phyloP scores from a whole-genome alignment of 2,888 invertebrate genomes.

The Amphiduros pacificus region DNA sequence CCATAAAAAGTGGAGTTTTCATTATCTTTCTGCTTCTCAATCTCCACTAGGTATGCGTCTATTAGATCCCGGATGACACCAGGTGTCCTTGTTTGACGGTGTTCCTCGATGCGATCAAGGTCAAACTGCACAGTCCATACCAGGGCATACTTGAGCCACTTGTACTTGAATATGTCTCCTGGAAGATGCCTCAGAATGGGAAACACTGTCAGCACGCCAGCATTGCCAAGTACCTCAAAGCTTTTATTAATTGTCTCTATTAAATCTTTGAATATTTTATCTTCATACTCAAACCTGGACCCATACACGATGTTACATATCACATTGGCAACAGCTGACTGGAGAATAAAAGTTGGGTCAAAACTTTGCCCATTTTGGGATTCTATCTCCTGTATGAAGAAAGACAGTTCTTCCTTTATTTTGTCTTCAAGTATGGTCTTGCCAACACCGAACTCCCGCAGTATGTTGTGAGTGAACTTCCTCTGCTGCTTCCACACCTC shows the following conservation, averaged over 20 bases:
- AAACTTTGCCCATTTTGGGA: background rate
- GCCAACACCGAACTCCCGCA: slow-evolving; percentile 17
- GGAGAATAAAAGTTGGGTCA: background rate
- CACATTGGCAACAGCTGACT: slow-evolving; percentile 8
- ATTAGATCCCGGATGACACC: slow-evolving; percentile 34
- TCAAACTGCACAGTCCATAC: background rate
- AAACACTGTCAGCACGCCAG: slow-evolving; percentile 9
- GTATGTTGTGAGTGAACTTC: slow-evolving; percentile 7
- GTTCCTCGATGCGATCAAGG: background rate
- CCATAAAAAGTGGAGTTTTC: background rate
- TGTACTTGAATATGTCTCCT: slow-evolving; percentile 8
- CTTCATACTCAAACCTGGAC: slow-evolving; percentile 8
- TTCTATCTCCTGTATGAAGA: background rate
- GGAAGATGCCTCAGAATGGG: slow-evolving; percentile 6
- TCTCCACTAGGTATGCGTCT: slow-evolving; percentile 37
- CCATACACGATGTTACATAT: slow-evolving; percentile 5
- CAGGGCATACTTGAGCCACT: background rate
- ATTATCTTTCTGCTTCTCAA: slow-evolving; percentile 24
- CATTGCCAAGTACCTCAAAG: slow-evolving; percentile 8
- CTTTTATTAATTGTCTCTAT: background rate
- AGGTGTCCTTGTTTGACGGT: slow-evolving; percentile 15
- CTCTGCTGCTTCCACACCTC: slow-evolving; percentile 13
- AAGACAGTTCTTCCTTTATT: background rate
- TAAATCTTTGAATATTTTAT: slow-evolving; percentile 5
- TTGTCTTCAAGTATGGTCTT: slow-evolving; percentile 5